A percentile compares a stretch with the other conserved stretches of the same genome.
These are phyloP conservation scores for Latrodectus geometricus DNA, from an alignment of 1,140 invertebrate genomes.

Conservation along the genomic window DNA sequence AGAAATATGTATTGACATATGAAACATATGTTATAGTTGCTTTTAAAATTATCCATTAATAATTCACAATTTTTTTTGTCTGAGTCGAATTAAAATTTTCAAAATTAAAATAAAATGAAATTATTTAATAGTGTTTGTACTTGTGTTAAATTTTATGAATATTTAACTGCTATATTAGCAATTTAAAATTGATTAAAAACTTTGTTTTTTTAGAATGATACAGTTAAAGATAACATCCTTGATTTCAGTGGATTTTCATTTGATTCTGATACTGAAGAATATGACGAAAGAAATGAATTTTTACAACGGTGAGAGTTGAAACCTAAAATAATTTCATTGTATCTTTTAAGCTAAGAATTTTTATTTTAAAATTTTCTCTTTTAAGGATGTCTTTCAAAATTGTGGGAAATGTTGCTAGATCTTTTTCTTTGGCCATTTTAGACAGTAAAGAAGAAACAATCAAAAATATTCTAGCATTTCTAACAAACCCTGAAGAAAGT, in stretches of 20 bases:
- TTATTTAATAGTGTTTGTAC: no score
- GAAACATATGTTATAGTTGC: no score
- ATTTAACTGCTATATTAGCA: no score
- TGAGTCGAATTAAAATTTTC: no score
- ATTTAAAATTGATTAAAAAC: no score
- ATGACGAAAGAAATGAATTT: constrained; percentile 44
- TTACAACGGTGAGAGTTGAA: constrained; percentile 22
- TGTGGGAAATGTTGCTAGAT: constrained; percentile 24
- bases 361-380: background rate
- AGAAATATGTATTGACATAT: no score
- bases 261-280: constrained; percentile 45
- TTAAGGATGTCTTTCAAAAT: constrained; percentile 42
- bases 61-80: no score
- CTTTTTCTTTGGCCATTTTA: constrained; percentile 34
- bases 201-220: constrained; percentile 15
- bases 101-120: no score
- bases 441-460: constrained; percentile 42
- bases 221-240: constrained; percentile 37
- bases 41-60: no score
- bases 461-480: constrained; percentile 38
- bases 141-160: no score
- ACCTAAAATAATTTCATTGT: background rate
- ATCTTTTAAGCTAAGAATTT: background rate
- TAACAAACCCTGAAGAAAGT: constrained; percentile 36
- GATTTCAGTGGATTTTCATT: constrained; percentile 54